These are phyloP conservation scores for Hemaris fuciformis DNA, from an alignment of 2,888 invertebrate genomes.

Conservation along the genomic window DNA sequence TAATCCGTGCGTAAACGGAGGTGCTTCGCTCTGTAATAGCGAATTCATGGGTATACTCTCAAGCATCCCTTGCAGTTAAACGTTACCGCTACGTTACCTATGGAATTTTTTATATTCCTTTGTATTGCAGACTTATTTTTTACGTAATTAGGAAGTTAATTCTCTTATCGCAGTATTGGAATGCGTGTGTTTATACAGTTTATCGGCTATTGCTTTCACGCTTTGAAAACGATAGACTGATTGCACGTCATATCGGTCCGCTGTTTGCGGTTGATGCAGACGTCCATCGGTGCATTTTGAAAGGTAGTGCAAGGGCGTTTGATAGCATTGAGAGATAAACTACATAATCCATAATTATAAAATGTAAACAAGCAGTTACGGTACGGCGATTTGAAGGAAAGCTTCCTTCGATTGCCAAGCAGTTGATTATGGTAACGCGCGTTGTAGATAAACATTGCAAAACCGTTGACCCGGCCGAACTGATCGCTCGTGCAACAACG, in stretches of 20 bases:
- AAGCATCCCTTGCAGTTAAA: constrained; percentile 6
- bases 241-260: not conserved
- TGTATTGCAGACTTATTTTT: constrained; percentile 21
- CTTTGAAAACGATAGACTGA: constrained; percentile 15
- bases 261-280: not conserved
- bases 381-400: constrained; percentile 45
- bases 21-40: not conserved
- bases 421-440: constrained; percentile 57
- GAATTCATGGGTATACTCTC: not conserved
- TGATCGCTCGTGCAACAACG: constrained; percentile 44
- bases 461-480: constrained; percentile 42
- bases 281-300: constrained; percentile 28
- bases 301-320: constrained; percentile 34
- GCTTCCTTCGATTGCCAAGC: constrained; percentile 48
- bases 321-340: constrained; percentile 29
- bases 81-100: constrained; percentile 23
- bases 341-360: constrained; percentile 34
- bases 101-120: constrained; percentile 20
- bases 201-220: constrained; percentile 33
- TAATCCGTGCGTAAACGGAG: constrained; percentile 29
- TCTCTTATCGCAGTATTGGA: constrained; percentile 34
- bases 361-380: constrained; percentile 33
- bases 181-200: constrained; percentile 38
- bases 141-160: constrained; percentile 29
- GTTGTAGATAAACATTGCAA: constrained; percentile 57